Evolutionary conservation across 2,113 vertebrate genomes (phyloP).

Genomic region (Sinosuthora webbiana): DNA sequence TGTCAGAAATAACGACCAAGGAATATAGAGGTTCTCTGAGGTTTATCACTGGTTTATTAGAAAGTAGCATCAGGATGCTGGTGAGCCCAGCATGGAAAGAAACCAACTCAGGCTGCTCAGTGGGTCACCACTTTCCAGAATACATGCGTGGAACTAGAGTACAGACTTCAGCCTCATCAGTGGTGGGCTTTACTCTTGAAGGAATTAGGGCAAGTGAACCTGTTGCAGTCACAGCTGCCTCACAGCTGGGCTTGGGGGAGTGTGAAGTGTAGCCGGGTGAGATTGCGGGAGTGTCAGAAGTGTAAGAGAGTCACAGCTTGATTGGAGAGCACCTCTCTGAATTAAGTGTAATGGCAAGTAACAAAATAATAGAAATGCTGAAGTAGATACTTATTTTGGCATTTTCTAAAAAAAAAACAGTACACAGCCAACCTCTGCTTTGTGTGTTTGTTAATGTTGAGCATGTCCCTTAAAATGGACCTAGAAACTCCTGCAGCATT

Average conservation of each 20-base stretch:
- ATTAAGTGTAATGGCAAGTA: neutral
- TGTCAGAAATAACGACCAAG: neutral
- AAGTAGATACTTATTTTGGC: neutral
- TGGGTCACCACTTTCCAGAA: neutral
- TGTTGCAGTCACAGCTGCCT: neutral
- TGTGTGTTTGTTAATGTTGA: neutral
- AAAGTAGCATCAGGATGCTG: neutral
- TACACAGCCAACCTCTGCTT: neutral
- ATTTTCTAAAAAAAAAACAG: neutral
- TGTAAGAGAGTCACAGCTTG: neutral
- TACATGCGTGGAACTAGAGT: accelerated
- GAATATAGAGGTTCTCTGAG: neutral
- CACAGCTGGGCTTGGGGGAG: neutral
- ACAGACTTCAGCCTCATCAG: neutral
- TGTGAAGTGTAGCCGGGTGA: neutral
- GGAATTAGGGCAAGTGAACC: neutral
- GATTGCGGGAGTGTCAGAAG: neutral
- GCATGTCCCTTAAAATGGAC: neutral
- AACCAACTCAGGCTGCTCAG: neutral
- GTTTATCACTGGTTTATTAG: neutral
- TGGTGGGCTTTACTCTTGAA: neutral
- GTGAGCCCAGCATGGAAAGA: neutral
- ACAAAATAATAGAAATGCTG: neutral
- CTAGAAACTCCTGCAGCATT: neutral
- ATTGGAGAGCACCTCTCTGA: neutral